Percentiles rank a stretch among this genome's conserved stretches.
phyloP scores from a whole-genome alignment of 2,797 vertebrate genomes.

The Podarcis siculus region DNA sequence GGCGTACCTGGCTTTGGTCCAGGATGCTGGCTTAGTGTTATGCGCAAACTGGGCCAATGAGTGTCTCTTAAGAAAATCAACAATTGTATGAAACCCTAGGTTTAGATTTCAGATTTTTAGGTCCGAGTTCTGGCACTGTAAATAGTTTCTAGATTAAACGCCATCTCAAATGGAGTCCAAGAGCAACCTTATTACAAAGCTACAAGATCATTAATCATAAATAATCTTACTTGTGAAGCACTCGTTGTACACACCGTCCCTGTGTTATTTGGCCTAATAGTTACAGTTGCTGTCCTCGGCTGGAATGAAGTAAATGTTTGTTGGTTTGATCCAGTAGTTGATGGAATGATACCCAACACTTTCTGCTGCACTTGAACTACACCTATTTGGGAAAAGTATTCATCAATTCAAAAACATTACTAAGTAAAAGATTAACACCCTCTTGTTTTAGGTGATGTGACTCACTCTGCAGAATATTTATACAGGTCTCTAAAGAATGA shows the following conservation, averaged over 20 bases:
- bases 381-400: conserved; percentile 78
- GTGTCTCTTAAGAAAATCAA: neutral
- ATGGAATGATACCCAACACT: conserved; percentile 96
- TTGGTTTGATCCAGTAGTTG: conserved; percentile 86
- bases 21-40: too few relatives aligned
- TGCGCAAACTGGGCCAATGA: neutral
- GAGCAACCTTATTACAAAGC: neutral
- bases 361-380: conserved; percentile 95
- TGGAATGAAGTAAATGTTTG: conserved; percentile 96
- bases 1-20: too few relatives aligned
- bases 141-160: neutral
- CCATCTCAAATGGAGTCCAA: neutral
- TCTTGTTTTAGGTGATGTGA: conserved; percentile 43
- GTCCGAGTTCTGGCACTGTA: neutral
- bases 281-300: conserved; percentile 91
- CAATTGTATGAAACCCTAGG: neutral
- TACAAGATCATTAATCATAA: neutral
- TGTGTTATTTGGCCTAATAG: conserved; percentile 88
- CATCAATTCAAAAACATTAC: conserved; percentile 37
- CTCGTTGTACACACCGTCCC: conserved; percentile 82
- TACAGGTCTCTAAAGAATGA: neutral
- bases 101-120: neutral
- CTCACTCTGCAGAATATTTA: conserved; percentile 5
- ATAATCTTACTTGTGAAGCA: conserved; percentile 78
- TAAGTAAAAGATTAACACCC: conserved; percentile 41